Evolutionary conservation across 2,113 vertebrate genomes (phyloP).

Genomic region (Vicugna pacos): DNA sequence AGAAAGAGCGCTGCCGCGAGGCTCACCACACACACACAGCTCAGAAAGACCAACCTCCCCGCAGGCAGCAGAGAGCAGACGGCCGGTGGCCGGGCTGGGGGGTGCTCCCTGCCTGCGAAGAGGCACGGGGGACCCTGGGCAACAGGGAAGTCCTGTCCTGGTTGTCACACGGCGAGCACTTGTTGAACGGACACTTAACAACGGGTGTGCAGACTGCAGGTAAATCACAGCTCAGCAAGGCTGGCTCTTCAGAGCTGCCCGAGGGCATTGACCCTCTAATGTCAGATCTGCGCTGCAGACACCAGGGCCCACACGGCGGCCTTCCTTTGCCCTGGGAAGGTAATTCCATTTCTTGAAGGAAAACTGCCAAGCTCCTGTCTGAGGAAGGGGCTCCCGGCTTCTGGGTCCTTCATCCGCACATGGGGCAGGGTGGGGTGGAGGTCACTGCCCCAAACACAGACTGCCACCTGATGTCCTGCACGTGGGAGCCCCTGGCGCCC

Average conservation of each 20-base stretch:
- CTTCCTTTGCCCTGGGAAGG: not conserved
- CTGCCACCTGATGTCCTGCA: not conserved
- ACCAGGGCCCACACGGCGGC: not conserved
- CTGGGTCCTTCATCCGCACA: not conserved
- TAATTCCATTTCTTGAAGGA: not conserved
- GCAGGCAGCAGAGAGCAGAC: not conserved
- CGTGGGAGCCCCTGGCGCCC: not conserved
- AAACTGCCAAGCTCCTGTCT: not conserved
- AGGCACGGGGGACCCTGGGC: not conserved
- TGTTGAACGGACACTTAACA: not conserved
- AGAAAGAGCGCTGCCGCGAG: not conserved
- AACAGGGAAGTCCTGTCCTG: not conserved
- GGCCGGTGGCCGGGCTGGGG: not conserved
- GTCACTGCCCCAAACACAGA: not conserved
- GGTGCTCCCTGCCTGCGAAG: not conserved
- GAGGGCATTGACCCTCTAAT: not conserved
- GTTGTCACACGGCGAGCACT: not conserved
- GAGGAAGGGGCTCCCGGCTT: not conserved
- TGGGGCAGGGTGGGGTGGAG: not conserved
- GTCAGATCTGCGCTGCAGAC: not conserved
- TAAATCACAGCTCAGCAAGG: not conserved
- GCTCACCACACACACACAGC: not conserved
- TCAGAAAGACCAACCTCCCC: not conserved
- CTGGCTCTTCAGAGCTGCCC: not conserved
- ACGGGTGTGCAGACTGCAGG: not conserved